phyloP scores from a whole-genome alignment of 2,113 vertebrate species.

The Aptenodytes patagonicus region DNA sequence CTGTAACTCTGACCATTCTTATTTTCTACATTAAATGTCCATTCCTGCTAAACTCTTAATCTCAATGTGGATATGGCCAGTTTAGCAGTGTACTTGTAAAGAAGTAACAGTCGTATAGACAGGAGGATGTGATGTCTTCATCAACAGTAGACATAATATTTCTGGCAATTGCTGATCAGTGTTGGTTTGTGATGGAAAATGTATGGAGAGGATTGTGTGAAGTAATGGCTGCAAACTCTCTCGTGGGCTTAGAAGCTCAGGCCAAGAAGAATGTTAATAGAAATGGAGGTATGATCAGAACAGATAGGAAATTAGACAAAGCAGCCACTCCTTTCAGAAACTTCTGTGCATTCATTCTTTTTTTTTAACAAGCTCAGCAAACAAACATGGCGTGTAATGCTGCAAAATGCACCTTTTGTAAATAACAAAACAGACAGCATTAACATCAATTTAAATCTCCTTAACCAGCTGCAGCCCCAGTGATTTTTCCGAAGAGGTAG shows the following conservation, averaged over 20 bases:
- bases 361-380: neutral
- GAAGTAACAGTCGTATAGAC: constrained; percentile 17
- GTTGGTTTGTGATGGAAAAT: neutral
- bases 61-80: constrained; percentile 25
- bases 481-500: neutral
- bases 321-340: neutral
- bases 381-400: neutral
- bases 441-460: neutral
- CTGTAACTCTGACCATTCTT: constrained; percentile 11
- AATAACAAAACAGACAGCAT: neutral
- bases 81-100: constrained; percentile 9
- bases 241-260: neutral
- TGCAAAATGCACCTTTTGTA: neutral
- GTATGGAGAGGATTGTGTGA: neutral
- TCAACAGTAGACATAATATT: constrained; percentile 9
- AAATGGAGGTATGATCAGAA: neutral
- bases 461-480: neutral
- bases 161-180: neutral
- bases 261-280: neutral
- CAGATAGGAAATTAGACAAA: neutral
- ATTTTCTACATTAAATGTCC: constrained; percentile 48
- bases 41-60: constrained; percentile 49
- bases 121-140: constrained; percentile 45
- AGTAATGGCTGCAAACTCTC: neutral
- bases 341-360: neutral